Base-by-base conservation (phyloP, 2,113 vertebrate genomes). In the Psettodes erumei region DNA sequence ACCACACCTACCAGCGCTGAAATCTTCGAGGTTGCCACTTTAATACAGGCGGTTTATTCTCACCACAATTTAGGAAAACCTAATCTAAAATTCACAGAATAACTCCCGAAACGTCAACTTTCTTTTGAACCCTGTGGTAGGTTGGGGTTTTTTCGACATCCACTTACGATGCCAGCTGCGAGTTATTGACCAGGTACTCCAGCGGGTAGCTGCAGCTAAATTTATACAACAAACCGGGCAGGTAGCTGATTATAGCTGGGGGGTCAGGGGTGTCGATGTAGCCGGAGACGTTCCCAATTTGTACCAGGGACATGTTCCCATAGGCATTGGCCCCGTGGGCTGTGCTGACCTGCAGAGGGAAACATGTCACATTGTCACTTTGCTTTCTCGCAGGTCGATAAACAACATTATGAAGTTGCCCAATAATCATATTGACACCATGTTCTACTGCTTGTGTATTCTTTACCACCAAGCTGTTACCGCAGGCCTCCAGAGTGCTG, bases 121-220 rank as follows among this genome's bases (percentile, higher is more conserved):
- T 60, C 13, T 50, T 71, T 71, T 47, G 43, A 66, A 15, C 2
- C 40, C 42, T 70, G 13, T 2, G 37, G 43, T 55, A 3, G 2
- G 15, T 43, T 8, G 8, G 40, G 3, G 9, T 25, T 50, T 70
- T 43, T 70, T 63, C 63, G 30, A 35, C 28, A 6, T 33, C 16
- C 37, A 97, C 98, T 97, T 93, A 99, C 98, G 97, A 97, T 75
- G 98, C 96, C 64, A 99, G 95, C 77, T 99, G 97, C 5, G 97
- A 97, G 63, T 97, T 99, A 93, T 99, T 99, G 86, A 99, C 96
- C 94, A 99, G 90, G 83, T 99, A 99, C 90, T 99, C 96, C 93
- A 99, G 88, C 2, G 98, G 97, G 74, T 99, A 99, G 86, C 96
- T 98, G 91, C 97, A 99, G 91, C 97, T 99, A 94, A 98, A 99